Percentiles rank a stretch among this genome's conserved stretches.
These are phyloP conservation scores for Falco novaeseelandiae DNA, from an alignment of 2,797 vertebrate species.

Conservation along the genomic window DNA sequence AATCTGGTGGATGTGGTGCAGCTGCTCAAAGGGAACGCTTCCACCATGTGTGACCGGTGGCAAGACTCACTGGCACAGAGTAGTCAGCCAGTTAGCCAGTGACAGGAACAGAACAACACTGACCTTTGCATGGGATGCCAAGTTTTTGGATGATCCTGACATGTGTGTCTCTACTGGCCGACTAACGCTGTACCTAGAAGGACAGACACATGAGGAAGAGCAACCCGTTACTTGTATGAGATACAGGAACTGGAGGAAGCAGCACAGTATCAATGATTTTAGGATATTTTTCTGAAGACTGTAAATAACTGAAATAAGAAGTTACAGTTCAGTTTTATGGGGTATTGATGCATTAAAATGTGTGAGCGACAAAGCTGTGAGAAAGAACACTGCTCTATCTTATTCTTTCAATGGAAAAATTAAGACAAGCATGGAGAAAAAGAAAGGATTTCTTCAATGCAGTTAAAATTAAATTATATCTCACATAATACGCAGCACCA, in stretches of 20 bases:
- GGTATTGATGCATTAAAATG: background rate
- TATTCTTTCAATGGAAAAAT: background rate
- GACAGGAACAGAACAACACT: background rate
- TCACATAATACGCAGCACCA: background rate
- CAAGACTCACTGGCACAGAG: background rate
- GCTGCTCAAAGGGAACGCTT: background rate
- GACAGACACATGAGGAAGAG: background rate
- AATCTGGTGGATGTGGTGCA: background rate
- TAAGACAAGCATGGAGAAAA: background rate
- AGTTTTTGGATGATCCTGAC: conserved; percentile 86
- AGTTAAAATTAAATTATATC: background rate
- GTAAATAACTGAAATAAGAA: background rate
- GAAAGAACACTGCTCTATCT: background rate
- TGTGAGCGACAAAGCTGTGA: background rate
- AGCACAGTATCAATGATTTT: background rate
- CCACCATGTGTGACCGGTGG: background rate
- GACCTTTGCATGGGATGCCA: conserved; percentile 87
- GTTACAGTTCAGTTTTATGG: background rate
- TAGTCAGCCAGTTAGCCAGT: background rate
- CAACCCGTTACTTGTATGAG: background rate
- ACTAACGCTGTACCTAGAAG: conserved; percentile 89
- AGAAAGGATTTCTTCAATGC: background rate
- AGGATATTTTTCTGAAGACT: background rate
- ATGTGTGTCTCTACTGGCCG: conserved; percentile 92
- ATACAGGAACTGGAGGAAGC: background rate